Conservation (phyloP, 2,888 invertebrate species). For the Synanthedon andrenaeformis region DNA sequence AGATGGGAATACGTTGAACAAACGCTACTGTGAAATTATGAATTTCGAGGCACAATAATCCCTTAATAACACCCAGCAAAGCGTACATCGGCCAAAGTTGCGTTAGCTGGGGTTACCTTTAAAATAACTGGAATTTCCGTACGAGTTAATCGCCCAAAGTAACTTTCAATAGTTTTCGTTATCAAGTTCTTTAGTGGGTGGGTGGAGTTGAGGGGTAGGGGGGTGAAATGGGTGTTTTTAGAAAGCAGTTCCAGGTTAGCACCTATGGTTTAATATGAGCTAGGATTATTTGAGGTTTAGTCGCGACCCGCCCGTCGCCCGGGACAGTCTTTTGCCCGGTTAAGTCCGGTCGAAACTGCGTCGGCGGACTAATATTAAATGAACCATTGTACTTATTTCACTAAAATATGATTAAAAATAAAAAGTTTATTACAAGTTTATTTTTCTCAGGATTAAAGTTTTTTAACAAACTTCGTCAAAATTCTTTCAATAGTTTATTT, state of each 20-base stretch:
- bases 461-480: no score
- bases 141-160: conserved; percentile 39
- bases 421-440: no score
- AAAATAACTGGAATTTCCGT: conserved; percentile 28
- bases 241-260: conserved; percentile 38
- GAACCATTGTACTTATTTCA: no score
- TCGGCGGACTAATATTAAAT: conserved; percentile 16
- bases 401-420: no score
- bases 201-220: conserved; percentile 17
- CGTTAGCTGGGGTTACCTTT: conserved; percentile 24
- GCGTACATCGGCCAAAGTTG: conserved; percentile 16
- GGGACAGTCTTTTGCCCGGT: conserved; percentile 53
- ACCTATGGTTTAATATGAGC: conserved; percentile 59
- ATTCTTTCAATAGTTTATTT: no score
- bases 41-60: conserved; percentile 50
- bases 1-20: conserved; percentile 32
- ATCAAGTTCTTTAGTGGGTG: conserved; percentile 28
- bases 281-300: conserved; percentile 65
- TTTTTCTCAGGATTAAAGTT: no score
- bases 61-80: conserved; percentile 30
- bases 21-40: conserved; percentile 32
- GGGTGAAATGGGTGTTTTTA: conserved; percentile 12
- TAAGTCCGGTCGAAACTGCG: conserved; percentile 44
- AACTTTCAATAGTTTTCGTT: conserved; percentile 59
- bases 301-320: conserved; percentile 31